Conservation (phyloP, 2,113 vertebrate species). For the Oceanodroma tethys region DNA sequence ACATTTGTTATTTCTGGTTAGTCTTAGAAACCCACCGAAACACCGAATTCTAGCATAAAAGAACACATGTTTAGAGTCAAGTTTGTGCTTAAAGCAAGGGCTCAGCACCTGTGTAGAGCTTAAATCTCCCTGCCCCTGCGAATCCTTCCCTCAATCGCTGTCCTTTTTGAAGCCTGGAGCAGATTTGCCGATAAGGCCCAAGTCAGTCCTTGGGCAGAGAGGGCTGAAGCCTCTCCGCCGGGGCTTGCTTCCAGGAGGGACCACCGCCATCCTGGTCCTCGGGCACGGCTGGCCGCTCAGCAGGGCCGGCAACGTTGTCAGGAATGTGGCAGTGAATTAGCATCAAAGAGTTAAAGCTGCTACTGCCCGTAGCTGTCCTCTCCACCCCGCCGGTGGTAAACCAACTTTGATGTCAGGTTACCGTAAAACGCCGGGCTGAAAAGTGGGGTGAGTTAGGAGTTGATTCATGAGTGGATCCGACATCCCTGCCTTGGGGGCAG, state of each 20-base stretch:
- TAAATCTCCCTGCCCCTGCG: neutral
- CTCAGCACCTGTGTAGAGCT: neutral
- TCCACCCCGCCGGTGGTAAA: neutral
- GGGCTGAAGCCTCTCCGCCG: accelerated
- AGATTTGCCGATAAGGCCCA: neutral
- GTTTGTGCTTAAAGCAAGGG: neutral
- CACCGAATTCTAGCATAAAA: neutral
- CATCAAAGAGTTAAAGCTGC: neutral
- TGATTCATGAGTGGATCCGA: neutral
- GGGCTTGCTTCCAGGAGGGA: neutral
- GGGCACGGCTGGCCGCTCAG: accelerated
- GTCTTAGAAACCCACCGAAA: neutral
- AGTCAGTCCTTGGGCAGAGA: neutral
- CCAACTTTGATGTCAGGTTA: neutral
- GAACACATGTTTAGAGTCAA: neutral
- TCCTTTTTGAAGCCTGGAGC: neutral
- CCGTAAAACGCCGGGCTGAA: neutral
- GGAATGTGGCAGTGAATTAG: neutral
- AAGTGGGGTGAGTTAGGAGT: neutral
- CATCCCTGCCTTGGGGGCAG: neutral
- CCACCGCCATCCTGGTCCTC: neutral
- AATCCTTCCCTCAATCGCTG: neutral
- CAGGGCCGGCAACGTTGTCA: accelerated
- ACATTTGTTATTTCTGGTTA: neutral
- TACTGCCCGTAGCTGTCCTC: neutral